Percentiles rank a stretch among this genome's conserved stretches.
Evolutionary conservation across 2,797 vertebrate genomes (phyloP).

Genomic region (Echiichthys vipera): DNA sequence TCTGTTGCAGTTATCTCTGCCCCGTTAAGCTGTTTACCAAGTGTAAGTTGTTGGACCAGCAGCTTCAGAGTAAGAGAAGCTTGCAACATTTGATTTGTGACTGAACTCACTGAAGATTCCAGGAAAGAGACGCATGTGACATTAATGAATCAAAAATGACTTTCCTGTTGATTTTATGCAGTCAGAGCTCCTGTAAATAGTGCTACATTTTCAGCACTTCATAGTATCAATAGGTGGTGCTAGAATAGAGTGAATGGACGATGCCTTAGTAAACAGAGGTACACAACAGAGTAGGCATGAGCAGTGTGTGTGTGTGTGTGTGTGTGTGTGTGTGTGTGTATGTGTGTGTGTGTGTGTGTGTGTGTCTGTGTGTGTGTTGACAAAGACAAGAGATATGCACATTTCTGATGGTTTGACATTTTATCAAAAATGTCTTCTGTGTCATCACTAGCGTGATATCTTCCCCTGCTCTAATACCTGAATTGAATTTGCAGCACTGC

Average conservation of each 20-base stretch:
- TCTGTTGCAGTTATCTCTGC: slow-evolving; percentile 51
- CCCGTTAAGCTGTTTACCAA: slow-evolving; percentile 43
- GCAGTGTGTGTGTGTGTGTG: slow-evolving; percentile 5
- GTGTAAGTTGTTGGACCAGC: slow-evolving; percentile 44
- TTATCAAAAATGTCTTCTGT: slow-evolving; percentile 18
- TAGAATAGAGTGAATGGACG: slow-evolving; percentile 70
- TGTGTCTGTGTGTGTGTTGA: no score
- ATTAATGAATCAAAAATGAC: slow-evolving; percentile 4
- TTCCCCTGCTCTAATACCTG: slow-evolving; percentile 19
- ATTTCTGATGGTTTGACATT: slow-evolving; percentile 17
- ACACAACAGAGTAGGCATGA: slow-evolving; percentile 1
- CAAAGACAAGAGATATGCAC: slow-evolving; percentile 5
- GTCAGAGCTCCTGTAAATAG: neutral
- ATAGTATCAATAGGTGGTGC: slow-evolving; percentile 81
- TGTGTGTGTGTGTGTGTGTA: slow-evolving; percentile 3
- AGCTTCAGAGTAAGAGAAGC: slow-evolving; percentile 8
- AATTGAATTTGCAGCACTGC: slow-evolving; percentile 50
- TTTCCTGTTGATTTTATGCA: slow-evolving; percentile 7
- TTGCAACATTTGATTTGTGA: slow-evolving; percentile 36
- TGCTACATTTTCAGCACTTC: neutral
- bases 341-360: neutral
- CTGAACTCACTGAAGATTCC: slow-evolving; percentile 6
- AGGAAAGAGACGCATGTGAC: slow-evolving; percentile 8
- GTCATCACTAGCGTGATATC: slow-evolving; percentile 18
- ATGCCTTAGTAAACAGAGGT: slow-evolving; percentile 15